Conservation (phyloP, 2,888 invertebrate species). For the Melipona beecheii region DNA sequence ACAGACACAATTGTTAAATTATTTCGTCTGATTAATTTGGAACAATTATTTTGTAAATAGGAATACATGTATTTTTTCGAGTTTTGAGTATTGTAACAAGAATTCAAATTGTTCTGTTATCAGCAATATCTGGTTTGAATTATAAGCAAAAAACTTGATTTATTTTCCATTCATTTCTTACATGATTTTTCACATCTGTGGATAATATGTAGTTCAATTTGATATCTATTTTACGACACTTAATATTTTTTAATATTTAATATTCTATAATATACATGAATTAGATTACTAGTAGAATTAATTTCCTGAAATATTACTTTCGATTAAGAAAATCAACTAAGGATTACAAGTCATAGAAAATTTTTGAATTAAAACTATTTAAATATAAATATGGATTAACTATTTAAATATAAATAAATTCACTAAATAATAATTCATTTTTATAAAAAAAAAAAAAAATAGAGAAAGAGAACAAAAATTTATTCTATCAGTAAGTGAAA, state of each 20-base stretch:
- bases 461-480: neutral
- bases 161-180: neutral
- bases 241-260: neutral
- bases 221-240: no score
- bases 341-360: neutral
- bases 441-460: neutral
- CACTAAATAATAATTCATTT: neutral
- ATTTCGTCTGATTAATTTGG: conserved; percentile 47
- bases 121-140: neutral
- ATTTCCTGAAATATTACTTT: neutral
- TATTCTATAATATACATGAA: neutral
- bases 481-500: neutral
- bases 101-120: neutral
- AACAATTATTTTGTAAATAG: conserved; percentile 17
- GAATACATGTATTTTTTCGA: conserved; percentile 5
- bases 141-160: neutral
- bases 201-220: neutral
- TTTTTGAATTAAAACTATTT: no score
- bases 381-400: no score
- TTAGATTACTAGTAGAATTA: neutral
- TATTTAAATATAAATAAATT: neutral
- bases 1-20: conserved; percentile 40
- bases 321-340: neutral
- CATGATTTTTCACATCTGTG: neutral
- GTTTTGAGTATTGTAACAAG: neutral